phyloP scores from a whole-genome alignment of 2,888 invertebrate genomes.

The Aricia artaxerxes region DNA sequence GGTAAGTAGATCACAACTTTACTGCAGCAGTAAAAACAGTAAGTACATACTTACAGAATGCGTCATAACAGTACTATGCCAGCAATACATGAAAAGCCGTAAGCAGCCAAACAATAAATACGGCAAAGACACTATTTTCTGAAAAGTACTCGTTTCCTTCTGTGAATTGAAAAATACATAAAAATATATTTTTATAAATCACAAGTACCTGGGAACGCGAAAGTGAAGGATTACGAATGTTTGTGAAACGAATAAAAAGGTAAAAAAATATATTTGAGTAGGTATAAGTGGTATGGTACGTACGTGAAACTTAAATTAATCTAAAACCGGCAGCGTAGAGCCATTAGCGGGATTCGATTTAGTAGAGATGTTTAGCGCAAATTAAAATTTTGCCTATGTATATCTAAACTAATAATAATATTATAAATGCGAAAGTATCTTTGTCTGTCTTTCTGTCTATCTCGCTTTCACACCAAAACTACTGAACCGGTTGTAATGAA shows the following conservation, averaged over 20 bases:
- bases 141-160: conserved; percentile 49
- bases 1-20: not conserved
- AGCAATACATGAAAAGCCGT: conserved; percentile 62
- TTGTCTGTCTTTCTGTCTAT: no score
- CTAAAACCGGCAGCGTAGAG: not conserved
- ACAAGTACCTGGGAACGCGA: not conserved
- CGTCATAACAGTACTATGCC: conserved; percentile 64
- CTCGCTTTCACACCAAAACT: no score
- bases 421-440: no score
- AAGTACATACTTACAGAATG: conserved; percentile 51
- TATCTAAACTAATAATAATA: no score
- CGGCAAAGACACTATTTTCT: conserved; percentile 55
- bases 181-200: not conserved
- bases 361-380: not conserved
- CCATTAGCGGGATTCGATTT: not conserved
- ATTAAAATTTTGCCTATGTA: no score
- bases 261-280: not conserved
- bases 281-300: not conserved
- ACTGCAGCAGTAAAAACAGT: not conserved
- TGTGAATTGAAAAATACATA: conserved; percentile 35
- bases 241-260: no score
- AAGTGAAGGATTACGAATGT: not conserved
- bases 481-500: no score
- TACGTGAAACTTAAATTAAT: not conserved
- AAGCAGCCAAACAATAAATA: conserved; percentile 61